Evolutionary conservation across 1,140 invertebrate genomes (phyloP), one percentile per base, ranked within the genome.

Genomic region (Oryctes rhinoceros): DNA sequence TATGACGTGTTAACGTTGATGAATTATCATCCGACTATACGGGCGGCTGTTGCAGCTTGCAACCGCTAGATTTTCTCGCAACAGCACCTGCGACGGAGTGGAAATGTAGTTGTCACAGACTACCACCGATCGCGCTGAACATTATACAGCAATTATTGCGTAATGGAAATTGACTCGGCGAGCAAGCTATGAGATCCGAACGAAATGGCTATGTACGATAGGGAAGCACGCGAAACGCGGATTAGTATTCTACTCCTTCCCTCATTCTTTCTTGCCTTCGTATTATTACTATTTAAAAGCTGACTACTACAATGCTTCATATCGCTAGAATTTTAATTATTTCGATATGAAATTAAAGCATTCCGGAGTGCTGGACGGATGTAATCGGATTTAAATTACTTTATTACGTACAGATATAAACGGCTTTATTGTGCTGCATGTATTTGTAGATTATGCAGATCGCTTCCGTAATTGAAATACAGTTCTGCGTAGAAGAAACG

Each of bases 161-260:
- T 59, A 59, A 59, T 59, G 53, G n/a, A 59, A 59, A 59, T 59
- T 59, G 53, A 59, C 53, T 59, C 53, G 53, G 53, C 18, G 18
- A 6, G 53, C 18, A 59, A n/a, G 53, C n/a, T 59, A 59, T 15
- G 15, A 59, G n/a, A 59, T 59, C 53, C 53, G 53, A 59, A 59
- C 53, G 53, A 18, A 59, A 59, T 18, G 13, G 13, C n/a, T 30
- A 30, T 30, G 24, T 30, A 30, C 24, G 24, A 59, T 4, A 18
- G 6, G 18, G 53, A 3, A 59, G 53, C 53, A 59, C 53, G 53
- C 53, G 53, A 59, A 59, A 59, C 13, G 7, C 1, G 53, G 18
- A 59, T 59, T 59, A 59, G 53, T 18, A 59, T 18, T 18, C 15
- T 18, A 15, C 15, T n/a, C 7, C 53, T 59, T 18, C 15, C 53